Evolutionary conservation across 2,888 invertebrate species (phyloP).

Genomic region (Apocheima hispidaria): DNA sequence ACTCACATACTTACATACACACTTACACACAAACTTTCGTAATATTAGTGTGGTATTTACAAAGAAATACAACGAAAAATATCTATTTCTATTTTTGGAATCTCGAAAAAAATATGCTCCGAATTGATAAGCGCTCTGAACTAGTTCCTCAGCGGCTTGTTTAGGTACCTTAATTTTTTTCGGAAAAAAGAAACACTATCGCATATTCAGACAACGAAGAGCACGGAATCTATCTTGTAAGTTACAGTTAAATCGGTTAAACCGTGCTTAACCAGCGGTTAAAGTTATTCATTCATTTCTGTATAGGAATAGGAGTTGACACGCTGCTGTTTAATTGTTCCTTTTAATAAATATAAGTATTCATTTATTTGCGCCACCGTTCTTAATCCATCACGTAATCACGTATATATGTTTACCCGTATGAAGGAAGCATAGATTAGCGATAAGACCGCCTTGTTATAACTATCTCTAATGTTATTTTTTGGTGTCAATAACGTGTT

Average conservation of each 20-base stretch:
- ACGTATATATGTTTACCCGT: too few species aligned
- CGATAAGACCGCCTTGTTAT: too few species aligned
- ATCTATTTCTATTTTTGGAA: conserved; percentile 4
- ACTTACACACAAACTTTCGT: neutral
- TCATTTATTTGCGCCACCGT: too few species aligned
- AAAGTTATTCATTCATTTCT: neutral
- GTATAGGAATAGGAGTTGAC: too few species aligned
- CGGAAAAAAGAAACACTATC: conserved; percentile 17
- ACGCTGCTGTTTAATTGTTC: neutral
- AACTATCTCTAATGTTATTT: too few species aligned
- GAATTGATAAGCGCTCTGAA: conserved; percentile 23
- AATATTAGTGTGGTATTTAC: too few species aligned
- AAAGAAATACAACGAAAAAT: neutral
- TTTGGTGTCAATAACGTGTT: too few species aligned
- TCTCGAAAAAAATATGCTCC: neutral
- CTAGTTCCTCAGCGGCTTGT: conserved; percentile 11
- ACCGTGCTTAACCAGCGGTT: neutral
- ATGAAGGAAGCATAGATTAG: too few species aligned
- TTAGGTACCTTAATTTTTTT: conserved; percentile 19
- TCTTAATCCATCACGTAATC: too few species aligned
- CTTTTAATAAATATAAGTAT: too few species aligned
- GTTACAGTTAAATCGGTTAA: conserved; percentile 6
- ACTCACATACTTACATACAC: too few species aligned
- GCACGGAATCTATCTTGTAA: conserved; percentile 12
- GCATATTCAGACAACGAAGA: conserved; percentile 23